Percentiles rank a stretch among this genome's conserved stretches.
Evolutionary conservation across 2,888 invertebrate genomes (phyloP).

Genomic region (Actias luna): DNA sequence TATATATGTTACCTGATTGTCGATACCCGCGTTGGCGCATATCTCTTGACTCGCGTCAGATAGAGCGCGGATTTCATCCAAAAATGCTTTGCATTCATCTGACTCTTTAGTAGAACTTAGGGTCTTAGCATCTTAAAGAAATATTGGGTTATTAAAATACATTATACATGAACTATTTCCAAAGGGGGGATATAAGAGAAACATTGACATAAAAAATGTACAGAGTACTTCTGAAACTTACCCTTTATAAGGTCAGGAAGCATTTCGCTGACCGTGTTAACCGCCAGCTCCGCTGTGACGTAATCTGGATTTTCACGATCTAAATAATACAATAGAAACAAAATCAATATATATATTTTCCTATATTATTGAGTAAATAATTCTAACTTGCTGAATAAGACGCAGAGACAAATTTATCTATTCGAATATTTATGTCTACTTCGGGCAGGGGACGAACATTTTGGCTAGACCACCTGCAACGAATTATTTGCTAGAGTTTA

Average conservation of each 20-base stretch:
- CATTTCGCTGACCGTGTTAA: constrained; percentile 44
- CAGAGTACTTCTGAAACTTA: constrained; percentile 24
- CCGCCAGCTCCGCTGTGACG: constrained; percentile 42
- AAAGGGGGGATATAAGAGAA: too few species aligned
- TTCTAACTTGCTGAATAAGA: too few species aligned
- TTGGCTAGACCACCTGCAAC: too few species aligned
- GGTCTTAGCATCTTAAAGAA: constrained; percentile 35
- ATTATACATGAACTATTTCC: too few species aligned
- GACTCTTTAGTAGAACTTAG: constrained; percentile 32
- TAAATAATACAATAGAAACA: constrained; percentile 13
- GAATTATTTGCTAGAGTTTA: too few species aligned
- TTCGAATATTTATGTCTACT: too few species aligned
- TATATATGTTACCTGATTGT: constrained; percentile 29
- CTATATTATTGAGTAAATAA: too few species aligned
- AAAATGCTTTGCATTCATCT: constrained; percentile 30
- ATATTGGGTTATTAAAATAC: background rate
- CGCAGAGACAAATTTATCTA: too few species aligned
- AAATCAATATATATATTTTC: background rate
- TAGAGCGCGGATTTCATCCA: constrained; percentile 34
- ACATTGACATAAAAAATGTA: background rate
- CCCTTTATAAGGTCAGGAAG: constrained; percentile 55
- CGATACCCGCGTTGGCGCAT: constrained; percentile 27
- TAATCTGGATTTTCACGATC: constrained; percentile 46
- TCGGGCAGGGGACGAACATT: too few species aligned
- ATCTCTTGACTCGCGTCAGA: constrained; percentile 37